A percentile compares a stretch with the other conserved stretches of the same genome.
These are phyloP conservation scores for Harpalus rubripes DNA, from an alignment of 2,888 invertebrate genomes.

Conservation along the genomic window DNA sequence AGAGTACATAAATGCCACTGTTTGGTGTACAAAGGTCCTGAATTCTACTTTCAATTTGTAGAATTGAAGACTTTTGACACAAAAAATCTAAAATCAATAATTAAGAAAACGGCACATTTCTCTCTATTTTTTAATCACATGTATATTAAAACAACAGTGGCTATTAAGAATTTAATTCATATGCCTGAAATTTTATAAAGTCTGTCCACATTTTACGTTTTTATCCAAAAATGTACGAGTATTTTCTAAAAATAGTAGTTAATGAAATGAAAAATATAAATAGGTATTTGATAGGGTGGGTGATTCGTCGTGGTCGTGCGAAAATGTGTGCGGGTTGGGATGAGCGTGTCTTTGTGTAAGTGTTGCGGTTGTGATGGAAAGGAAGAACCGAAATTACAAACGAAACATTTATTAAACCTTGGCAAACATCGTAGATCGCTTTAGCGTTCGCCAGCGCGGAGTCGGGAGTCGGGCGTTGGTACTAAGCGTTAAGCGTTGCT, in stretches of 20 bases:
- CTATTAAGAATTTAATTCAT: too few relatives aligned
- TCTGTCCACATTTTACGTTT: too few relatives aligned
- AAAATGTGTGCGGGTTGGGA: background rate
- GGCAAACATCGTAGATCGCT: slow-evolving; percentile 36
- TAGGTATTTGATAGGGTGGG: background rate
- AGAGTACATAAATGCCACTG: too few relatives aligned
- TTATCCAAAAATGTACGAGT: background rate
- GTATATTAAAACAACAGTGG: too few relatives aligned
- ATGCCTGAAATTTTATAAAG: too few relatives aligned
- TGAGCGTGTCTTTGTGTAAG: background rate
- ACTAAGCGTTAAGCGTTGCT: background rate
- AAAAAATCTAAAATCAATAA: too few relatives aligned
- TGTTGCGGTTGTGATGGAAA: slow-evolving; percentile 7
- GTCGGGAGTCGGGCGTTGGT: background rate
- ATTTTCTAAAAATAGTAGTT: background rate
- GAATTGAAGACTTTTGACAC: too few relatives aligned
- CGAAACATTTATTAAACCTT: slow-evolving; percentile 52
- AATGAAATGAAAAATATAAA: slow-evolving; percentile 4
- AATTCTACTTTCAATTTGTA: too few relatives aligned
- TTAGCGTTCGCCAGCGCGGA: background rate
- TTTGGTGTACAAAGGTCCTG: too few relatives aligned
- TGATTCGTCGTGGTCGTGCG: background rate
- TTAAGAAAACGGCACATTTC: too few relatives aligned
- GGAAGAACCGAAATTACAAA: slow-evolving; percentile 41
- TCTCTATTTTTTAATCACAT: too few relatives aligned